A percentile compares a stretch with the other conserved stretches of the same genome.
Conservation (phyloP, 2,888 invertebrate genomes). For the Eucera pruinosa region DNA sequence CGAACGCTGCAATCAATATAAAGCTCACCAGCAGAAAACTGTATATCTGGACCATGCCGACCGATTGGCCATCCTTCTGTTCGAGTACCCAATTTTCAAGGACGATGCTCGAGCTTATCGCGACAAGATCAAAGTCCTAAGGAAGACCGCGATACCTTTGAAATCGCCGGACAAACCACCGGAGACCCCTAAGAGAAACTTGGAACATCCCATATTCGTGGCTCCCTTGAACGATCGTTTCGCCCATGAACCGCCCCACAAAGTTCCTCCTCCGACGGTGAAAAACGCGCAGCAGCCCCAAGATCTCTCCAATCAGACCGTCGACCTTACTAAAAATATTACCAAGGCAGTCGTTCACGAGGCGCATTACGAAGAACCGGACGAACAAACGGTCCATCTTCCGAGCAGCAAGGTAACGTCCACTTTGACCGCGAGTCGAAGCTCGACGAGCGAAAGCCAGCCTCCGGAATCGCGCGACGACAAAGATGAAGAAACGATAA, state of each 20-base stretch:
- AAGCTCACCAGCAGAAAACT: slow-evolving; percentile 87
- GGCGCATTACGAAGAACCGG: neutral
- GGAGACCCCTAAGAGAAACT: slow-evolving; percentile 76
- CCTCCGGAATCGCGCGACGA: neutral
- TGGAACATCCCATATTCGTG: slow-evolving; percentile 71
- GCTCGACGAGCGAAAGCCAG: neutral
- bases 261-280: neutral
- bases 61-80: slow-evolving; percentile 87
- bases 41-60: slow-evolving; percentile 90
- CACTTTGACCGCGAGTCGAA: neutral
- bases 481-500: neutral
- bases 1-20: slow-evolving; percentile 87
- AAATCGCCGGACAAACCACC: slow-evolving; percentile 65
- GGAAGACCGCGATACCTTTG: slow-evolving; percentile 26
- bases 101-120: slow-evolving; percentile 86
- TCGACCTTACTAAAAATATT: too few relatives aligned
- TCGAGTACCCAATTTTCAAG: slow-evolving; percentile 86
- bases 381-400: neutral
- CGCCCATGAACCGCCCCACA: slow-evolving; percentile 1
- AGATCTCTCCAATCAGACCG: neutral
- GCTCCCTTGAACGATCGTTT: slow-evolving; percentile 71
- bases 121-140: slow-evolving; percentile 84
- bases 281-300: neutral
- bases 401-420: neutral
- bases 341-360: slow-evolving; percentile 30